Evolutionary conservation across 2,113 vertebrate species (phyloP), one percentile per base, ranked within the genome.

Genomic region (Nannospalax galili): DNA sequence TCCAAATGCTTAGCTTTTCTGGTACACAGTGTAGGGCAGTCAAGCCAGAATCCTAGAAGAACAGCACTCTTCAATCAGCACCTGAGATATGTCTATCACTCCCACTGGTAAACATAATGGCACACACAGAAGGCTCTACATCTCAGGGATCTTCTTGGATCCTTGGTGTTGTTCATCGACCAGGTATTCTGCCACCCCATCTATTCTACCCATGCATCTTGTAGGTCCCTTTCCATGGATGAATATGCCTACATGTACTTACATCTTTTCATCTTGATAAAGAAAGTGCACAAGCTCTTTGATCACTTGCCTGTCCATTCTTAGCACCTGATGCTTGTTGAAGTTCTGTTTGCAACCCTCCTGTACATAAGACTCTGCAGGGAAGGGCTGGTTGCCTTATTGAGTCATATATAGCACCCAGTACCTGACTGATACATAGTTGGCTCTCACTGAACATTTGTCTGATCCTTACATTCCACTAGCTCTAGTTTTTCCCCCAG

Each of bases 191-290:
- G 26, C 42, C n/a, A 2, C 17, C 35, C 20, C 16, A 19, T 6
- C 1, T 90, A 28, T 28, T 52, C 69, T n/a, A 60, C 11, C 30
- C 45, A 62, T 64, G 20, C 37, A 40, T 90, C 65, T 72, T 82
- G 70, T 48, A 82, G 78, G 20, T 56, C 79, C 35, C 37, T 94
- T 95, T 82, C 65, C n/a, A 15, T 42, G 45, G 35, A 30, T 45
- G 45, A 56, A 24, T 86, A 70, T 88, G 28, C 24, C n/a, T n/a
- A n/a, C n/a, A n/a, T n/a, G n/a, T n/a, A n/a, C n/a, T 64, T 88
- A 8, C 32, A 84, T 75, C 28, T 94, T 79, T 92, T 93, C 6
- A 65, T 90, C 60, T 77, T 95, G 60, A 80, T 32, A 45, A 67
- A 22, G 60, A 67, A 70, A 85, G 65, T 37, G 45, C 2, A 56